Percentiles rank a stretch among this genome's conserved stretches.
These are phyloP conservation scores for Hydrolagus colliei DNA, from an alignment of 2,797 vertebrate genomes.

Conservation along the genomic window DNA sequence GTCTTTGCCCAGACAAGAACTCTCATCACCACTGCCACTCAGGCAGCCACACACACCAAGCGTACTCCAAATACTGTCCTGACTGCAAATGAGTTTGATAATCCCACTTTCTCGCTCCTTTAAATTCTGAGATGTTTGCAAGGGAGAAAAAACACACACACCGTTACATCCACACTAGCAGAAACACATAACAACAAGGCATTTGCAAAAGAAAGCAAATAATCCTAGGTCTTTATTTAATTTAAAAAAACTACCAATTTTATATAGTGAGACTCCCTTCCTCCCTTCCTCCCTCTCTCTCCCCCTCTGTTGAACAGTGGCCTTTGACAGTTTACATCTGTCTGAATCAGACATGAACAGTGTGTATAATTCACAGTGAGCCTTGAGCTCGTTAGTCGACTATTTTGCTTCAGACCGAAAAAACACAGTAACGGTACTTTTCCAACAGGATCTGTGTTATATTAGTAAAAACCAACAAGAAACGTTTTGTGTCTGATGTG, in stretches of 20 bases:
- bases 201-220: background rate
- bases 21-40: background rate
- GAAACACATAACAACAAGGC: background rate
- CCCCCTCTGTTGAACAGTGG: background rate
- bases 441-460: constrained; percentile 23
- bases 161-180: background rate
- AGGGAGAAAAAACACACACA: background rate
- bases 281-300: too few species aligned
- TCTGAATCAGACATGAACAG: background rate
- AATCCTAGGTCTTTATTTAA: constrained; percentile 3
- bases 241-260: background rate
- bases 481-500: constrained; percentile 11
- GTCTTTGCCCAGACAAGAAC: background rate
- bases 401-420: background rate
- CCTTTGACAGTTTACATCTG: background rate
- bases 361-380: background rate
- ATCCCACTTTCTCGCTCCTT: background rate
- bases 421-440: background rate
- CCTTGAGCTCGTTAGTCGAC: background rate
- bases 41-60: too few species aligned
- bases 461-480: constrained; percentile 25
- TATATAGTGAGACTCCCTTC: background rate
- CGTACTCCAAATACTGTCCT: background rate
- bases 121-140: background rate
- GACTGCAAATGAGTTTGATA: too few species aligned